phyloP scores from a whole-genome alignment of 2,113 vertebrate genomes.

The Motacilla alba region DNA sequence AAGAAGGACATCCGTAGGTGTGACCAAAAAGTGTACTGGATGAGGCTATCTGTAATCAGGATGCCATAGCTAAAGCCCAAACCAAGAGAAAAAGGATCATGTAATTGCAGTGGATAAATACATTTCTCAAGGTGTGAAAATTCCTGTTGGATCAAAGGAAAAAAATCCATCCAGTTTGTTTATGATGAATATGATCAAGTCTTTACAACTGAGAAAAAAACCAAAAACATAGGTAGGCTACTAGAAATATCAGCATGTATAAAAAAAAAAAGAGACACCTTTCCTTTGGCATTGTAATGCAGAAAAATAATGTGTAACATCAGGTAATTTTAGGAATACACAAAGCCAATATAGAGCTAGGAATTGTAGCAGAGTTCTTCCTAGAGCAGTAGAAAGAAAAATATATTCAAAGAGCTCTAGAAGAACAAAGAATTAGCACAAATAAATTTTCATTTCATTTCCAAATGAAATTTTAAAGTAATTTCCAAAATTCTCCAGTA shows the following conservation, averaged over 20 bases:
- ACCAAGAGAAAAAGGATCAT: background rate
- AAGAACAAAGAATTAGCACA: background rate
- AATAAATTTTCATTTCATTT: background rate
- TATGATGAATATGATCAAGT: background rate
- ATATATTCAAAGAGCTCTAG: background rate
- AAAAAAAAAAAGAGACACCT: background rate
- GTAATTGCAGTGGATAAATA: background rate
- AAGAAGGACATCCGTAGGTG: background rate
- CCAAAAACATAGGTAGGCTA: background rate
- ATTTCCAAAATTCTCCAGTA: background rate
- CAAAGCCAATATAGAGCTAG: background rate
- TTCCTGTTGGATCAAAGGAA: background rate
- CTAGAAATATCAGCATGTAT: background rate
- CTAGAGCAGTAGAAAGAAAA: background rate
- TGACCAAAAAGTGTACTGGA: background rate
- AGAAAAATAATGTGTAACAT: background rate
- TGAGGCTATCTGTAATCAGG: background rate
- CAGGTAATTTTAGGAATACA: background rate
- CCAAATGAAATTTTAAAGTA: background rate
- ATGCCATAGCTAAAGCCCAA: background rate
- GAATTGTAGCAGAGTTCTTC: background rate
- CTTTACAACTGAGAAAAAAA: background rate
- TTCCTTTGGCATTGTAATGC: background rate
- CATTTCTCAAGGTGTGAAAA: background rate
- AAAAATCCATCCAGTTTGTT: background rate